Evolutionary conservation across 1,140 invertebrate genomes (phyloP).

Genomic region (Pogonomyrmex barbatus): DNA sequence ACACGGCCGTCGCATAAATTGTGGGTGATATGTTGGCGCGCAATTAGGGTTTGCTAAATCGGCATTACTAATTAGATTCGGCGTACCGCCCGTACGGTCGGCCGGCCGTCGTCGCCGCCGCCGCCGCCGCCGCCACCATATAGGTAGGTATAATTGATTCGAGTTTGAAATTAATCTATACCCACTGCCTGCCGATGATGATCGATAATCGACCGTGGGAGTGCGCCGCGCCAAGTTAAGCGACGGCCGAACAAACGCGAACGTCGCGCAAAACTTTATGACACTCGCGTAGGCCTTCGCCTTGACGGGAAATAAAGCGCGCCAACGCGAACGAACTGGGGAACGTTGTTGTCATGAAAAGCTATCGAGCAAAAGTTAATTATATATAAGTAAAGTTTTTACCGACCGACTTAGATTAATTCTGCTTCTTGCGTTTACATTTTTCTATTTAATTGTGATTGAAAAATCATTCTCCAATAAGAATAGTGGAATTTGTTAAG

Average conservation of each 20-base stretch:
- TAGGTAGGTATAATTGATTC: conserved; percentile 78
- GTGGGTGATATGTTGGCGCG: conserved; percentile 76
- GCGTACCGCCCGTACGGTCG: conserved; percentile 70
- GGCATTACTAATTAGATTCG: conserved; percentile 82
- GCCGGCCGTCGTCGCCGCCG: conserved; percentile 43
- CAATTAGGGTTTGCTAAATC: conserved; percentile 81
- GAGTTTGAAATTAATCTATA: conserved; percentile 81
- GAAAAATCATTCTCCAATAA: not conserved
- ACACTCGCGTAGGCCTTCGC: not conserved
- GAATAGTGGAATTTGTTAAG: not conserved
- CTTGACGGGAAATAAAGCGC: not conserved
- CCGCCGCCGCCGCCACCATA: conserved; percentile 42
- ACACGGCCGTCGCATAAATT: conserved; percentile 79
- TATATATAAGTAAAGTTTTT: not conserved
- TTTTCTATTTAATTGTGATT: not conserved
- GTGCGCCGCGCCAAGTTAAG: conserved; percentile 1
- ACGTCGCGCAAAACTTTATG: conserved; percentile 7
- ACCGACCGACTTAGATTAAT: too few species aligned
- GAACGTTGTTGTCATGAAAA: not conserved
- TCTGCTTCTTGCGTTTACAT: not conserved
- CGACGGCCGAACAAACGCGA: not conserved
- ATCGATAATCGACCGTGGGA: conserved; percentile 70
- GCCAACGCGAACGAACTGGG: not conserved
- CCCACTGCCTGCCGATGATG: conserved; percentile 64
- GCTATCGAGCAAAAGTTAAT: conserved; percentile 10